Percentiles rank a stretch among this genome's conserved stretches.
phyloP scores from a whole-genome alignment of 2,888 invertebrate genomes.

The Congeria kusceri region DNA sequence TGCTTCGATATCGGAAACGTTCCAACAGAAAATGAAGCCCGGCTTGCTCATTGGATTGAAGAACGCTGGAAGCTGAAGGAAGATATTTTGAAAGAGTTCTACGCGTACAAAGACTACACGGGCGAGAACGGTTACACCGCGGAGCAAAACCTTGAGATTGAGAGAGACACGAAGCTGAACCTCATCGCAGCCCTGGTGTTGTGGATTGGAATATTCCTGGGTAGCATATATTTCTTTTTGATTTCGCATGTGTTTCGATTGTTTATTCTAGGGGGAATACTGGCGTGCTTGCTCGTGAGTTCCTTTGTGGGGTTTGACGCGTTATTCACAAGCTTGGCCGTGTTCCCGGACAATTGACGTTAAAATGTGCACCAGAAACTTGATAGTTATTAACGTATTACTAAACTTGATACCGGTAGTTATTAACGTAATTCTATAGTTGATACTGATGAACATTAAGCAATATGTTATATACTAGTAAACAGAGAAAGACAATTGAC shows the following conservation, averaged over 20 bases:
- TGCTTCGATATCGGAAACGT: slow-evolving; percentile 75
- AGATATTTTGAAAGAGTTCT: slow-evolving; percentile 77
- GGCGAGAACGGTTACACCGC: slow-evolving; percentile 8
- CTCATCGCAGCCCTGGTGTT: slow-evolving; percentile 30
- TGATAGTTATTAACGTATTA: too few species aligned
- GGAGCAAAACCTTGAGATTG: slow-evolving; percentile 31
- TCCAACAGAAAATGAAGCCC: slow-evolving; percentile 67
- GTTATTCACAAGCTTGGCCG: not conserved
- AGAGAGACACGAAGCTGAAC: slow-evolving; percentile 34
- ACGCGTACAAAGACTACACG: slow-evolving; percentile 45
- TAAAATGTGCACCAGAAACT: too few species aligned
- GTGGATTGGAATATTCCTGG: slow-evolving; percentile 14
- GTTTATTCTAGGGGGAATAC: not conserved
- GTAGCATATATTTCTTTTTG: not conserved
- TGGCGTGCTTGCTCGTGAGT: slow-evolving; percentile 1
- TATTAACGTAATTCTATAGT: too few species aligned
- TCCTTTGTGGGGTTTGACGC: slow-evolving; percentile 16
- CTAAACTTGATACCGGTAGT: too few species aligned
- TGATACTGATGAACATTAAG: too few species aligned
- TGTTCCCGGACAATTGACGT: not conserved
- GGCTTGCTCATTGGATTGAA: slow-evolving; percentile 81
- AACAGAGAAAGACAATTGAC: too few species aligned
- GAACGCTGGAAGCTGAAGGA: slow-evolving; percentile 85
- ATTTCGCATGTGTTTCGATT: not conserved
- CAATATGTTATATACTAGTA: too few species aligned